Conservation (phyloP, 1,140 invertebrate genomes). For the Drosophila nikananu region DNA sequence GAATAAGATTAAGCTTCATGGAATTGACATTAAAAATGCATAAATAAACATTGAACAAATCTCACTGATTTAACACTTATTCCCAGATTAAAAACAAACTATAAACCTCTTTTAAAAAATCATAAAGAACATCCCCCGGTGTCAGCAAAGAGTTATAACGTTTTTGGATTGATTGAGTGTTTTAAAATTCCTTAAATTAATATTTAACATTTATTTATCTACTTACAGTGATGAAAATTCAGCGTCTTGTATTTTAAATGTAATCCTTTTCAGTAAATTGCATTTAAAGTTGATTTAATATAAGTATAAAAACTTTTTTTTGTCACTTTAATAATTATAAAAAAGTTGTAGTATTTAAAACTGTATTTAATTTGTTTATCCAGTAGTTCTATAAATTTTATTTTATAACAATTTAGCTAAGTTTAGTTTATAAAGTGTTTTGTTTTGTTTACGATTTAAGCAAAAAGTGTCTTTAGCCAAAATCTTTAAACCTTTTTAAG, state of each 20-base stretch:
- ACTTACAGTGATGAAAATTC: conserved; percentile 29
- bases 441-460: conserved; percentile 20
- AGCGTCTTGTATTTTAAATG: conserved; percentile 11
- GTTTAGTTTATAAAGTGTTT: conserved; percentile 30
- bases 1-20: not conserved
- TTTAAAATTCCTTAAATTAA: not conserved
- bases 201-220: not conserved
- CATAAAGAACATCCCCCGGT: too few species aligned
- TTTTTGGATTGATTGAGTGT: conserved; percentile 31
- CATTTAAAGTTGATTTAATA: conserved; percentile 35
- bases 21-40: not conserved
- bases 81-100: not conserved
- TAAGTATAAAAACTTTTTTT: not conserved
- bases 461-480: conserved; percentile 30
- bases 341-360: conserved; percentile 22
- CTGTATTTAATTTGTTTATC: conserved; percentile 21
- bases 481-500: conserved; percentile 39
- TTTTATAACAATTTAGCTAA: conserved; percentile 49
- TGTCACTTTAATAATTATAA: conserved; percentile 14
- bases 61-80: not conserved
- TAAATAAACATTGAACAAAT: not conserved
- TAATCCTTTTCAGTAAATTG: conserved; percentile 36
- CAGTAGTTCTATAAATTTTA: conserved; percentile 33
- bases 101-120: not conserved
- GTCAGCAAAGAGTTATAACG: conserved; percentile 23